Conservation (phyloP, 2,797 vertebrate species). For the Rhinophrynus dorsalis region DNA sequence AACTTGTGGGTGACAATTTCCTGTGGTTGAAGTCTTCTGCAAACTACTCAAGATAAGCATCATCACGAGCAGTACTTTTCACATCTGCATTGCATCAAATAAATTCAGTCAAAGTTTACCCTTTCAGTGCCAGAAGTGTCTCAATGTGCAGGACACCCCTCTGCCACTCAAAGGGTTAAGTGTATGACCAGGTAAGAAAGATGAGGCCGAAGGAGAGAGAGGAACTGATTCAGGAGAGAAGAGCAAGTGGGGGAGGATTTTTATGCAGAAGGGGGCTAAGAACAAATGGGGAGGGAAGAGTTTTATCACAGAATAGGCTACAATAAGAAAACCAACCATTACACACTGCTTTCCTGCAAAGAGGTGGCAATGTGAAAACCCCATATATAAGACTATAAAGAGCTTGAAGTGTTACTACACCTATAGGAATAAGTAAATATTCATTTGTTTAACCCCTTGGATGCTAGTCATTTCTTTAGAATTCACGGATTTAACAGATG, state of each 20-base stretch:
- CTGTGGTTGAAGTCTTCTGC: not conserved
- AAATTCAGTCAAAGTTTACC: too few species aligned
- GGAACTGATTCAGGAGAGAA: not conserved
- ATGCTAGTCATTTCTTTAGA: too few species aligned
- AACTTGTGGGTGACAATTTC: not conserved
- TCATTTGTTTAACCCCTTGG: too few species aligned
- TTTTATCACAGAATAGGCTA: conserved; percentile 16
- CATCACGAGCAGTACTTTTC: not conserved
- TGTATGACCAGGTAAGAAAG: too few species aligned
- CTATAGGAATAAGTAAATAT: too few species aligned
- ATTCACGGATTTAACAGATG: too few species aligned
- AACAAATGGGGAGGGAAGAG: not conserved
- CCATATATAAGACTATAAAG: too few species aligned
- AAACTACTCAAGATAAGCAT: not conserved
- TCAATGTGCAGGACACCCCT: too few species aligned
- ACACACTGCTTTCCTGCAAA: not conserved
- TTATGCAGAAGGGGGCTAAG: conserved; percentile 5
- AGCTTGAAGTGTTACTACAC: too few species aligned
- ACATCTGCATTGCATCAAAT: not conserved
- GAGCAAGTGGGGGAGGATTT: not conserved
- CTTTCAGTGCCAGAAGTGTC: too few species aligned
- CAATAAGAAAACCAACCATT: not conserved
- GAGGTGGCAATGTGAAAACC: too few species aligned
- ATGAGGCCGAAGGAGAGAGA: not conserved
- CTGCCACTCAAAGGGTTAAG: too few species aligned